A percentile compares a stretch with the other conserved stretches of the same genome.
Evolutionary conservation across 2,888 invertebrate species (phyloP).

Genomic region (Nesidiocoris tenuis): DNA sequence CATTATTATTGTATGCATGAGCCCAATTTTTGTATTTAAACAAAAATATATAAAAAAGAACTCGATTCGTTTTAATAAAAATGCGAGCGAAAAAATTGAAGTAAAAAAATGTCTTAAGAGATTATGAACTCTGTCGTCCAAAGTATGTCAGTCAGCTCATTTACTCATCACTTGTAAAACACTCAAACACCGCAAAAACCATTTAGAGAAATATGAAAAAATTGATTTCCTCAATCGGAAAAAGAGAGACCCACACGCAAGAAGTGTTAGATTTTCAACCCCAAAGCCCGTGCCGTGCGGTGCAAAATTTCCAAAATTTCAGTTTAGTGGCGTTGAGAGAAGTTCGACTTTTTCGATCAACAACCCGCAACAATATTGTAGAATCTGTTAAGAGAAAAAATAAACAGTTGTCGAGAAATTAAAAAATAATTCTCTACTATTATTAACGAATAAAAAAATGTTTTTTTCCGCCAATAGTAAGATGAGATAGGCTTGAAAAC

Average conservation of each 20-base stretch:
- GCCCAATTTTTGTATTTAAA: conserved; percentile 46
- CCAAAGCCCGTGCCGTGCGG: conserved; percentile 35
- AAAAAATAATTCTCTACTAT: no score
- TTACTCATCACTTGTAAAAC: conserved; percentile 44
- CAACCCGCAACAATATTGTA: neutral
- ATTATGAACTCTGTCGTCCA: conserved; percentile 43
- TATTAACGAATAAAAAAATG: neutral
- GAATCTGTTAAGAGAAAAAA: no score
- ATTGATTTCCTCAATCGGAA: conserved; percentile 1
- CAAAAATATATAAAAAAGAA: conserved; percentile 42
- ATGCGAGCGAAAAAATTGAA: conserved; percentile 31
- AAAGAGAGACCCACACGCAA: neutral
- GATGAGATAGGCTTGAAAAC: neutral
- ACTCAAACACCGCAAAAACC: conserved; percentile 49
- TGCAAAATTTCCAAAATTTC: conserved; percentile 20
- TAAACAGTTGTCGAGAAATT: neutral
- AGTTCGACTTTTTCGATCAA: conserved; percentile 3
- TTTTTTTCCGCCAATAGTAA: neutral
- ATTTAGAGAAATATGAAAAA: no score
- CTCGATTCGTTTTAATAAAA: conserved; percentile 45
- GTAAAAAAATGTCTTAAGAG: conserved; percentile 28
- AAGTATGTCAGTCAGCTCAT: conserved; percentile 45
- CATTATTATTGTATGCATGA: conserved; percentile 47
- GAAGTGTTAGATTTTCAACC: conserved; percentile 14
- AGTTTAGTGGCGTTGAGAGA: conserved; percentile 19